Conservation (phyloP, 2,888 invertebrate species). For the Drosophila aldrichi region DNA sequence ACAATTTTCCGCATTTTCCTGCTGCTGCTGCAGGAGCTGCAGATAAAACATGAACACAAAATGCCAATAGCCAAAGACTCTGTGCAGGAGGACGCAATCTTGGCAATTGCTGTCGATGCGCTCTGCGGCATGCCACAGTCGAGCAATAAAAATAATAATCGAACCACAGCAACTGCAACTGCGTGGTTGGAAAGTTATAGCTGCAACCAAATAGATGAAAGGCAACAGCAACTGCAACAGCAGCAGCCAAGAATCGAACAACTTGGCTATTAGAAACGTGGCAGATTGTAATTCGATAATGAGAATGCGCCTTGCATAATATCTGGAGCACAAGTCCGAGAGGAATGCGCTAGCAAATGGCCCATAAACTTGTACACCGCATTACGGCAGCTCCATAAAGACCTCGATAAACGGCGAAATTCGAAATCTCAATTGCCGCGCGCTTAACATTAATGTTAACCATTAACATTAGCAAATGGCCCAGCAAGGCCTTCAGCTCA, state of each 20-base stretch:
- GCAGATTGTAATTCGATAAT: slow-evolving; percentile 73
- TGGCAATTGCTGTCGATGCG: slow-evolving; percentile 35
- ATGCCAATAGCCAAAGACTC: slow-evolving; percentile 48
- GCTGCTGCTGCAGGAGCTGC: slow-evolving; percentile 44
- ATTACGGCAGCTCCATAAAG: slow-evolving; percentile 18
- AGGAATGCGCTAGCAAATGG: slow-evolving; percentile 12
- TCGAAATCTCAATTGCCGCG: slow-evolving; percentile 24
- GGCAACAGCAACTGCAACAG: slow-evolving; percentile 24
- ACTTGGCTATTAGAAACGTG: slow-evolving; percentile 14
- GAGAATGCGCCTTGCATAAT: slow-evolving; percentile 58
- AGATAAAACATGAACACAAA: slow-evolving; percentile 64
- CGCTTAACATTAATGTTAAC: slow-evolving; percentile 38
- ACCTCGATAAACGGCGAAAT: slow-evolving; percentile 48
- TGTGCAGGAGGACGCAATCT: slow-evolving; percentile 19
- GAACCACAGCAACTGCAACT: slow-evolving; percentile 43
- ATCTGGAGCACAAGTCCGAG: slow-evolving; percentile 43
- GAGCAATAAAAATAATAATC: slow-evolving; percentile 74
- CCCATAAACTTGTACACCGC: slow-evolving; percentile 6
- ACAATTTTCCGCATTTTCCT: slow-evolving; percentile 73
- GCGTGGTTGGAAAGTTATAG: slow-evolving; percentile 77
- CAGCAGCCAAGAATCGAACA: slow-evolving; percentile 49
- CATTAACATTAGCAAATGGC: slow-evolving; percentile 42
- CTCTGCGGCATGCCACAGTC: slow-evolving; percentile 22
- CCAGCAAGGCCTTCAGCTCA: slow-evolving; percentile 25
- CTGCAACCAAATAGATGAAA: slow-evolving; percentile 67